A percentile compares a stretch with the other conserved stretches of the same genome.
Evolutionary conservation across 2,797 vertebrate species (phyloP).

Genomic region (Danio albolineatus): DNA sequence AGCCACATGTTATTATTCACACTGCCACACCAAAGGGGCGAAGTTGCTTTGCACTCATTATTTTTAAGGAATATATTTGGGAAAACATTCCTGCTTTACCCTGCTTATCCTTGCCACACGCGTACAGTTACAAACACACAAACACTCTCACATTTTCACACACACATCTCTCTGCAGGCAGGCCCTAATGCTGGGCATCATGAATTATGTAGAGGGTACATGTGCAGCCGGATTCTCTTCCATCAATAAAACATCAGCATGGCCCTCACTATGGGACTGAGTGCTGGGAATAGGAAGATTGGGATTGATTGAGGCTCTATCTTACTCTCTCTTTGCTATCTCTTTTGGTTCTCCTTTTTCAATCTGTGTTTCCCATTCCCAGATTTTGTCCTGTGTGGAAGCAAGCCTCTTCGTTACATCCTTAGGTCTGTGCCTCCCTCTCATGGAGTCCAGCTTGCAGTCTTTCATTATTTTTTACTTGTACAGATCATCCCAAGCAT

Average conservation of each 20-base stretch:
- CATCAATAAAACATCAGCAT: constrained; percentile 82
- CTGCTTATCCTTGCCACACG: neutral
- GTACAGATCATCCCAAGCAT: neutral
- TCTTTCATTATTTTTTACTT: constrained; percentile 39
- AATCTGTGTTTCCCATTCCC: constrained; percentile 20
- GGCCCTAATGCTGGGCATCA: constrained; percentile 68
- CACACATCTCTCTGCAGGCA: constrained; percentile 72
- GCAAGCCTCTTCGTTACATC: constrained; percentile 4
- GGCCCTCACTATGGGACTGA: constrained; percentile 68
- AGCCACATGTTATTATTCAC: neutral
- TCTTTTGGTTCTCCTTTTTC: constrained; percentile 18
- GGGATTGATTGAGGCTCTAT: constrained; percentile 60
- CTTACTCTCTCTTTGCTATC: constrained; percentile 28
- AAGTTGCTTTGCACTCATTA: neutral
- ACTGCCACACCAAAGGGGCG: neutral
- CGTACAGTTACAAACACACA: constrained; percentile 14
- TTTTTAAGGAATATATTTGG: neutral
- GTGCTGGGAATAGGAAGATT: constrained; percentile 61
- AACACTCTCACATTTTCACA: neutral
- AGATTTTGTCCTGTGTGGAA: constrained; percentile 44
- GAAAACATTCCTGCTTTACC: constrained; percentile 23
- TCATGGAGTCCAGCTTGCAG: constrained; percentile 44
- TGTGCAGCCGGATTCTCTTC: constrained; percentile 76
- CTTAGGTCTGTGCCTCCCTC: constrained; percentile 28
- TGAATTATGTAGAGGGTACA: constrained; percentile 82